These are phyloP conservation scores for Andrena dorsata DNA, from an alignment of 2,888 invertebrate genomes.

Conservation along the genomic window DNA sequence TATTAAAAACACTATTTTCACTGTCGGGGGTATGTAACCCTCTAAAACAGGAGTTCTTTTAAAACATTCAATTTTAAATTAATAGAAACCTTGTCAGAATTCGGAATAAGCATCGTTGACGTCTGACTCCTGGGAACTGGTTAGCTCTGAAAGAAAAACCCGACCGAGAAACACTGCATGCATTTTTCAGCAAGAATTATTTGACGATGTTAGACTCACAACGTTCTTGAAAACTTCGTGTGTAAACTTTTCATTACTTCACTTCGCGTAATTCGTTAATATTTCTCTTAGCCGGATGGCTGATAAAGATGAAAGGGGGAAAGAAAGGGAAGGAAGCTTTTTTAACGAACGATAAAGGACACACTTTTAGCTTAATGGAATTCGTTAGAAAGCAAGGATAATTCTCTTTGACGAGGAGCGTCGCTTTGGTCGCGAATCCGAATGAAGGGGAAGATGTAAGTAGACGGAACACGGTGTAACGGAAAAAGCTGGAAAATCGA, in stretches of 20 bases:
- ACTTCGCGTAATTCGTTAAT: slow-evolving; percentile 19
- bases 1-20: too few relatives aligned
- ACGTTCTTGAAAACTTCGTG: neutral
- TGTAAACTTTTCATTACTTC: slow-evolving; percentile 17
- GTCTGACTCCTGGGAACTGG: too few relatives aligned
- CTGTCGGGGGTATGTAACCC: too few relatives aligned
- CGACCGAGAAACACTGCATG: neutral
- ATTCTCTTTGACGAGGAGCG: slow-evolving; percentile 47
- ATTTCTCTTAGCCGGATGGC: slow-evolving; percentile 5
- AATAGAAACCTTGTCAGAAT: too few relatives aligned
- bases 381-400: slow-evolving; percentile 47
- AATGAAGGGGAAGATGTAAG: slow-evolving; percentile 6
- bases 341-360: slow-evolving; percentile 32
- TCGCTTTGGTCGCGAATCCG: neutral
- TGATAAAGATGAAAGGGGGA: slow-evolving; percentile 7
- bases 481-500: slow-evolving; percentile 26
- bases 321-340: slow-evolving; percentile 10
- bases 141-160: neutral
- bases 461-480: slow-evolving; percentile 4
- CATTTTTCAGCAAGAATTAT: neutral
- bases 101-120: too few relatives aligned
- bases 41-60: too few relatives aligned
- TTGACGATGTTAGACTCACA: neutral
- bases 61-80: too few relatives aligned
- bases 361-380: slow-evolving; percentile 53